phyloP scores from a whole-genome alignment of 2,797 vertebrate species.

The Pseudochromis fuscus region DNA sequence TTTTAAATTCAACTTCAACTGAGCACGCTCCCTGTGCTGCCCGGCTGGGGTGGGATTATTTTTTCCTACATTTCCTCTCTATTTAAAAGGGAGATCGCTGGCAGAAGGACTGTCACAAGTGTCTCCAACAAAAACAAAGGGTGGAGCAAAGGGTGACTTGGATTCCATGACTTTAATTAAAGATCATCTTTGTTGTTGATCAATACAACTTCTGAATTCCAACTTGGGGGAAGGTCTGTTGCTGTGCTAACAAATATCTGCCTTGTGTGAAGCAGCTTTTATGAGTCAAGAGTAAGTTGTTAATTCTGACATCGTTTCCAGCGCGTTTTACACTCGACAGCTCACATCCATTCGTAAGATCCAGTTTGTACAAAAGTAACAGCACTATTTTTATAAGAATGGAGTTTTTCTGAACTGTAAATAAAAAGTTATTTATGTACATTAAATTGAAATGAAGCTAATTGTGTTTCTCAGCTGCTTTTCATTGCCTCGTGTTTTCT shows the following conservation, averaged over 20 bases:
- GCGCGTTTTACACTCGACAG: constrained; percentile 42
- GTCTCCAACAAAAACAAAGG: constrained; percentile 29
- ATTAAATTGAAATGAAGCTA: constrained; percentile 55
- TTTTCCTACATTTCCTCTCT: constrained; percentile 37
- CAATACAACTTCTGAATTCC: constrained; percentile 45
- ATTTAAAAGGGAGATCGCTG: constrained; percentile 56
- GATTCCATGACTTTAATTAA: constrained; percentile 56
- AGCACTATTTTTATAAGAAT: constrained; percentile 86
- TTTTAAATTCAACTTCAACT: constrained; percentile 98
- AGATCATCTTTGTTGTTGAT: constrained; percentile 51
- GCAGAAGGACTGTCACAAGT: constrained; percentile 17
- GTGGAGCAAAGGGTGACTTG: constrained; percentile 53
- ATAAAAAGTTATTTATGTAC: constrained; percentile 87
- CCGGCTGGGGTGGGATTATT: constrained; percentile 40
- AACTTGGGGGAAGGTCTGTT: constrained; percentile 50
- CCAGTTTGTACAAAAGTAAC: constrained; percentile 75
- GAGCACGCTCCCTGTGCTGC: constrained; percentile 42
- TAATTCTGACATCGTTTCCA: constrained; percentile 38
- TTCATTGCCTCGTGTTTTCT: too few relatives aligned
- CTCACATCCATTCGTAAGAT: constrained; percentile 68
- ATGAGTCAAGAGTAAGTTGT: constrained; percentile 38
- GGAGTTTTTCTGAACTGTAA: constrained; percentile 81
- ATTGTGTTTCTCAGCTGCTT: too few relatives aligned
- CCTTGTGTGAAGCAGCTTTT: constrained; percentile 56
- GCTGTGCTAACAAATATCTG: constrained; percentile 60